A percentile compares a stretch with the other conserved stretches of the same genome.
Conservation (phyloP, 2,113 vertebrate species). For the Hemichromis elongatus region DNA sequence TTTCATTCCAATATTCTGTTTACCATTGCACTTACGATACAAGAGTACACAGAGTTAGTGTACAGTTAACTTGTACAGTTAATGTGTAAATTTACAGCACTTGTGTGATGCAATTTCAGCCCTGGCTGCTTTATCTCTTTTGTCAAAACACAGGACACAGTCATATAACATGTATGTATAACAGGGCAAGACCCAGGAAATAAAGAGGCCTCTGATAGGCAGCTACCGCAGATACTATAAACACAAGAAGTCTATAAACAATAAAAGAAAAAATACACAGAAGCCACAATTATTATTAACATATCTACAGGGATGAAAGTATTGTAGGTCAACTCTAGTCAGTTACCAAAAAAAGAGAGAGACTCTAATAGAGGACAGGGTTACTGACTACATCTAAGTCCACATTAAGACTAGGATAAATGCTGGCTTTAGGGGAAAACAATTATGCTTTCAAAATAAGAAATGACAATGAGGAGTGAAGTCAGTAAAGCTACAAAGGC, state of each 20-base stretch:
- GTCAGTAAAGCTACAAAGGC: not conserved
- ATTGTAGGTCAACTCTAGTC: not conserved
- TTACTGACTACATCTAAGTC: not conserved
- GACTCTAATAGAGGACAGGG: not conserved
- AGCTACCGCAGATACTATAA: not conserved
- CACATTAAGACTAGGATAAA: not conserved
- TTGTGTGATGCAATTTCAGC: not conserved
- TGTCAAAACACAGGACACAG: not conserved
- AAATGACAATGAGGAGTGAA: not conserved
- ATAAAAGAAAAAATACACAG: not conserved
- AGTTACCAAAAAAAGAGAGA: not conserved
- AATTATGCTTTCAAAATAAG: not conserved
- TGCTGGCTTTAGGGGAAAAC: not conserved
- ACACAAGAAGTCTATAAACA: not conserved
- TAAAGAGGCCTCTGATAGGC: not conserved
- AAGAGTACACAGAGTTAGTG: not conserved
- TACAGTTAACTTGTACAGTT: not conserved
- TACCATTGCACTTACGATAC: not conserved
- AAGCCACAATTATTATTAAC: not conserved
- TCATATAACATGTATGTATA: not conserved
- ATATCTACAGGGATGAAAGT: not conserved
- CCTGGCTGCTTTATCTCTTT: not conserved
- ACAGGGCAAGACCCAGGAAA: not conserved
- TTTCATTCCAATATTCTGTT: not conserved
- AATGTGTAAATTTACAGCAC: not conserved